Conservation (phyloP, 2,888 invertebrate species). For the Sipunculus nudus region DNA sequence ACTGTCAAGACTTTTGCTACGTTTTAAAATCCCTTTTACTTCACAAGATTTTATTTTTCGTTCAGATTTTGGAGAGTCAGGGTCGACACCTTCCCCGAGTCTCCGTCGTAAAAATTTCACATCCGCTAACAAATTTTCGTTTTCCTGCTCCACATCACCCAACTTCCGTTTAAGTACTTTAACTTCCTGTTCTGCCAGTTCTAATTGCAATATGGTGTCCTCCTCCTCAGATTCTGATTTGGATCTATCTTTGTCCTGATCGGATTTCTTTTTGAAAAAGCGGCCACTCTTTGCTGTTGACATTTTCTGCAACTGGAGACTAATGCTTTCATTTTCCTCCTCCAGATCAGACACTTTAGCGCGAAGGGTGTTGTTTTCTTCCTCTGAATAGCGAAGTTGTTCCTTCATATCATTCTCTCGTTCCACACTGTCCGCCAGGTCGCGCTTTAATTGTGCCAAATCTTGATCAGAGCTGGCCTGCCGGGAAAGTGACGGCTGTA, state of each 20-base stretch:
- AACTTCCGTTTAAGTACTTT: conserved; percentile 83
- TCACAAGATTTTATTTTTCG: too few relatives aligned
- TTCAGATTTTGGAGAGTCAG: too few relatives aligned
- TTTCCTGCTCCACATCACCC: conserved; percentile 84
- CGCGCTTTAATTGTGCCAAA: conserved; percentile 77
- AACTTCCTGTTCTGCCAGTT: conserved; percentile 90
- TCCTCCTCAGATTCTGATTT: conserved; percentile 68
- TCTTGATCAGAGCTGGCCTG: conserved; percentile 56
- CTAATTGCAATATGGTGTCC: conserved; percentile 82
- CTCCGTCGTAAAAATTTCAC: conserved; percentile 5
- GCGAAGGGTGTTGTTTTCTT: conserved; percentile 78
- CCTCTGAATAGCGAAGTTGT: conserved; percentile 90
- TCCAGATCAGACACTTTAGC: conserved; percentile 91
- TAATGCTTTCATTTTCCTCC: conserved; percentile 95
- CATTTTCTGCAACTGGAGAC: conserved; percentile 96
- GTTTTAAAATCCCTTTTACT: too few relatives aligned
- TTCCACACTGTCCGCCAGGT: conserved; percentile 90
- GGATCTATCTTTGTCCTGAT: not conserved
- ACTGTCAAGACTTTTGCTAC: too few relatives aligned
- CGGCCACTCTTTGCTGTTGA: conserved; percentile 67
- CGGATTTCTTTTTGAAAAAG: conserved; percentile 69
- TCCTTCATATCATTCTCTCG: conserved; percentile 92
- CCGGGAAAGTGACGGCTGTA: conserved; percentile 41
- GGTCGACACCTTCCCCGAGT: too few relatives aligned
- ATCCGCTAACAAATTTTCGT: conserved; percentile 69